phyloP scores from a whole-genome alignment of 2,797 vertebrate species.

The Emydoidea blandingii region DNA sequence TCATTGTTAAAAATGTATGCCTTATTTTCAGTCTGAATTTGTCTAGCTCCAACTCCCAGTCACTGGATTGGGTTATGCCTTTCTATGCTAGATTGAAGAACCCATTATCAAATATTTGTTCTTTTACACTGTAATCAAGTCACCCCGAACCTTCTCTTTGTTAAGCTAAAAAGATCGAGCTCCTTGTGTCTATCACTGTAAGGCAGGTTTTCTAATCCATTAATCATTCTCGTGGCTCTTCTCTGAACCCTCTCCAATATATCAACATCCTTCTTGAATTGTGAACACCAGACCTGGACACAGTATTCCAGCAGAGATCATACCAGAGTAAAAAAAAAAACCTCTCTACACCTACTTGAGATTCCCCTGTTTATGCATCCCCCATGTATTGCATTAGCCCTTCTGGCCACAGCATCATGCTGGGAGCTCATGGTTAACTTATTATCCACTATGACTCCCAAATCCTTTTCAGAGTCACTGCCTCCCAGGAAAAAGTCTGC shows the following conservation, averaged over 20 bases:
- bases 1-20: not conserved
- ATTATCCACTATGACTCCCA: no score
- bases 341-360: not conserved
- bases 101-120: not conserved
- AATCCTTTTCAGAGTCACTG: no score
- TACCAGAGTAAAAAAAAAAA: not conserved
- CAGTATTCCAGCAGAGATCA: no score
- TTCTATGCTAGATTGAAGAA: not conserved
- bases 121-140: not conserved
- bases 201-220: not conserved
- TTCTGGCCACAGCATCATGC: no score
- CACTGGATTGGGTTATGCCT: not conserved
- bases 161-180: not conserved
- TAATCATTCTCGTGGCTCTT: not conserved
- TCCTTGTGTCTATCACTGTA: not conserved
- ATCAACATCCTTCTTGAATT: not conserved
- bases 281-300: not conserved
- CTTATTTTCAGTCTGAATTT: not conserved
- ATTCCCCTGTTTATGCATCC: not conserved
- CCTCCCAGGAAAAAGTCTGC: not conserved
- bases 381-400: no score
- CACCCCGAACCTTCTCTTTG: not conserved
- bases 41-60: not conserved
- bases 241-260: not conserved
- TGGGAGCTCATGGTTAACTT: no score